Conservation (phyloP, 2,888 invertebrate genomes). For the Copidosoma aretas region DNA sequence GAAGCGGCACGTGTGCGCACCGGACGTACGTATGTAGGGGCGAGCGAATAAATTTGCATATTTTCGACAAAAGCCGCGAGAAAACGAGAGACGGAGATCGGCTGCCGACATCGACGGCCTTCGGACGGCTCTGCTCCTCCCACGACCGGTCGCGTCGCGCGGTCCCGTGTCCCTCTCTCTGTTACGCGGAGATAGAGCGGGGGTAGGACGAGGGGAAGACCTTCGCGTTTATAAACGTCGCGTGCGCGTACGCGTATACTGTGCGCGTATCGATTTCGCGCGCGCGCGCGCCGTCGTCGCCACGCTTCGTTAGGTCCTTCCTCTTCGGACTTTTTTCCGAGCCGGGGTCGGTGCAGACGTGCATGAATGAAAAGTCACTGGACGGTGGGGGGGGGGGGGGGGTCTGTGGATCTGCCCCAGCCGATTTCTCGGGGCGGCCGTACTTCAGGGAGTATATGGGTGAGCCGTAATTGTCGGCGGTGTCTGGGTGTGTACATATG, state of each 20-base stretch:
- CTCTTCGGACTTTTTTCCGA: too few species aligned
- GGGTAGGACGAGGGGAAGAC: constrained; percentile 39
- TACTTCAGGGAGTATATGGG: too few species aligned
- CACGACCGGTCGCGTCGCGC: constrained; percentile 44
- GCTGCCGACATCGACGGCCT: constrained; percentile 50
- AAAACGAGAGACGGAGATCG: constrained; percentile 33
- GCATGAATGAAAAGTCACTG: too few species aligned
- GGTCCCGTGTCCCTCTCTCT: neutral
- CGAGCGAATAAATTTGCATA: constrained; percentile 57
- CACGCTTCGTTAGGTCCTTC: constrained; percentile 32
- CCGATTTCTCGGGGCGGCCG: too few species aligned
- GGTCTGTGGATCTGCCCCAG: too few species aligned
- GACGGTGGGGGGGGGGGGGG: too few species aligned
- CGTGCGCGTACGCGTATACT: constrained; percentile 15
- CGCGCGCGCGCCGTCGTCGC: constrained; percentile 21
- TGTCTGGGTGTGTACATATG: too few species aligned
- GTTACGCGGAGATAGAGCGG: neutral
- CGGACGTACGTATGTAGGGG: neutral
- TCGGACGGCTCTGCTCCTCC: constrained; percentile 48
- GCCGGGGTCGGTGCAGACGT: too few species aligned
- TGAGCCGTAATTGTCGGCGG: too few species aligned
- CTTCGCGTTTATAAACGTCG: constrained; percentile 9
- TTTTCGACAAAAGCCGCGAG: constrained; percentile 51
- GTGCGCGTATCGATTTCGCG: constrained; percentile 37
- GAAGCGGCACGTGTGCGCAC: neutral